Base-by-base conservation (phyloP, 2,113 vertebrate species). In the Anolis sagrei region DNA sequence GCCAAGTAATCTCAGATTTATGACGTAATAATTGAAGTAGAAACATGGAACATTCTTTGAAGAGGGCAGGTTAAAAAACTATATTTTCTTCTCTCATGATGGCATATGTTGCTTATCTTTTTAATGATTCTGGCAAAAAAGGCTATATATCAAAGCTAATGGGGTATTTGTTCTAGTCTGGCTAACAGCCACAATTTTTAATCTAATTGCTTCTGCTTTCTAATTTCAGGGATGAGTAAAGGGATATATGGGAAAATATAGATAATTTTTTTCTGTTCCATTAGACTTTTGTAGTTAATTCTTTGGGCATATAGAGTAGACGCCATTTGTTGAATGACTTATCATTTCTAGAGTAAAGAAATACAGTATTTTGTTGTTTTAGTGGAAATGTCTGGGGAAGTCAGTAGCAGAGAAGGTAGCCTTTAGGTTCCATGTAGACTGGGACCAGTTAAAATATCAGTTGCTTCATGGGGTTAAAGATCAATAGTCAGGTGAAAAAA, bases 131-230 rank as follows among this genome's bases (percentile, higher is more conserved):
- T 58, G 84, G 85, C 80, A 87, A 88, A 86, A 89, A 89, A 64
- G 81, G 1, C 80, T 76, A 0, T 90, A 82, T 86, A 88, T 86
- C 82, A 83, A 81, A 49, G 39, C 83, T 13, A 83, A 1, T 92
- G 86, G 87, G 51, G 72, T 86, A 51, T 48, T 89, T 2, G 79
- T 85, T 49, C 84, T 91, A 32, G 36, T 90, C 84, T 90, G 88
- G 90, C 85, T 36, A 8, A 2, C 62, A 81, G 86, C 83, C 79
- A 81, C 1, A 69, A 36, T 89, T 34, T 80, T 92, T 90, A 76
- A 90, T 90, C 85, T 82, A 79, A 85, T 86, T 89, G 73, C 79
- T 91, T 91, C 91, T 92, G 61, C 72, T 85, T 92, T 87, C 85
- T 89, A 81, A 79, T 75, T 85, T 89, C 75, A 82, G 76, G 54